These are phyloP conservation scores for Propithecus deckenii DNA, from an alignment of 2,797 vertebrate genomes.

Conservation along the genomic window DNA sequence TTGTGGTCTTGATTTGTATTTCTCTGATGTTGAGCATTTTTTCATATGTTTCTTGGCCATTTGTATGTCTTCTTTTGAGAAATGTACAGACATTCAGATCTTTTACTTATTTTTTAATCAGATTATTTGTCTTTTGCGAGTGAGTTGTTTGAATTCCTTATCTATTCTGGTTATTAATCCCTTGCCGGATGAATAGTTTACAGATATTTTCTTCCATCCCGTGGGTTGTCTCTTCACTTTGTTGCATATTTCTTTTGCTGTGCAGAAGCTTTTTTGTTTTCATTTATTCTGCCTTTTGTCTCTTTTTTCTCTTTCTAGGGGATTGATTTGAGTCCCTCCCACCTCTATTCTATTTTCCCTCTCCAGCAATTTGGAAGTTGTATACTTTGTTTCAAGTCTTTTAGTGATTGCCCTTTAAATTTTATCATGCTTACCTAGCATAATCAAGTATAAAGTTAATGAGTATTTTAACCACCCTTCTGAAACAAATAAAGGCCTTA, in stretches of 20 bases:
- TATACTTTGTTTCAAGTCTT: not conserved
- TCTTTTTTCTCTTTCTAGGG: not conserved
- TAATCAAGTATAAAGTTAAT: not conserved
- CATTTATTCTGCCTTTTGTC: not conserved
- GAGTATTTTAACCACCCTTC: not conserved
- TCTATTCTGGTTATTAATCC: not conserved
- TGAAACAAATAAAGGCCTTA: not conserved
- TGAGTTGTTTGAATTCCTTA: not conserved
- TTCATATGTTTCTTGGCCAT: not conserved
- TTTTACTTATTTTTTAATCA: not conserved
- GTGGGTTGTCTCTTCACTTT: not conserved
- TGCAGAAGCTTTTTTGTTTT: not conserved
- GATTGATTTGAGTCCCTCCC: not conserved
- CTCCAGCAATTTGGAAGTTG: not conserved
- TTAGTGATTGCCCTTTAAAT: not conserved
- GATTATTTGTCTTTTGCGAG: not conserved
- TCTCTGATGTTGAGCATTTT: not conserved
- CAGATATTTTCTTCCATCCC: not conserved
- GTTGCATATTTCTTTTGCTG: not conserved
- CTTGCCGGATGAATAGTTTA: not conserved
- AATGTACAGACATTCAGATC: not conserved
- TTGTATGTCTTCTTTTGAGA: not conserved
- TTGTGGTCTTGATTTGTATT: not conserved
- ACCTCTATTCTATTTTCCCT: not conserved
- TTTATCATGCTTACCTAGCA: not conserved